Percentiles rank a stretch among this genome's conserved stretches.
Evolutionary conservation across 2,797 vertebrate species (phyloP).

Genomic region (Mastacembelus armatus): DNA sequence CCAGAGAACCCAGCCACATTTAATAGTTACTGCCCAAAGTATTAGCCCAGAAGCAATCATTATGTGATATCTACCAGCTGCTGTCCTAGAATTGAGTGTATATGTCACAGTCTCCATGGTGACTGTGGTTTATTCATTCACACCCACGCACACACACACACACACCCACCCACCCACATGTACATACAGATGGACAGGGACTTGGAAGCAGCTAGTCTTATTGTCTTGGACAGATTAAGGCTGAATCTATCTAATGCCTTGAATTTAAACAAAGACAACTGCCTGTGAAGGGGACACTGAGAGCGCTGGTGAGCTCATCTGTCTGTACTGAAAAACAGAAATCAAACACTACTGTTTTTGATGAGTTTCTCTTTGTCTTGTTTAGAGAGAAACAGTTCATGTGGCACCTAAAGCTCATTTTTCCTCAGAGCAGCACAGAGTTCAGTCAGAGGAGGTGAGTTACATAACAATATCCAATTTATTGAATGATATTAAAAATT

Average conservation of each 20-base stretch:
- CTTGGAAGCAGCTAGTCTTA: constrained; percentile 56
- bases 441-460: constrained; percentile 90
- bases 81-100: constrained; percentile 65
- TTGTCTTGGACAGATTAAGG: constrained; percentile 59
- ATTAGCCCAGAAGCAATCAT: constrained; percentile 64
- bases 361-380: constrained; percentile 50
- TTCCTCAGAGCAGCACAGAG: constrained; percentile 90
- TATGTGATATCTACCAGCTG: constrained; percentile 71
- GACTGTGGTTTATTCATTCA: constrained; percentile 51
- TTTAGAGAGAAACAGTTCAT: constrained; percentile 88
- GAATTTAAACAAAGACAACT: constrained; percentile 60
- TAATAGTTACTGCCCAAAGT: constrained; percentile 67
- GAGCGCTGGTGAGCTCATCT: constrained; percentile 38
- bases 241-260: constrained; percentile 50
- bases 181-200: constrained; percentile 62
- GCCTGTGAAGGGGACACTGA: constrained; percentile 37
- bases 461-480: not conserved
- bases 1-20: constrained; percentile 68
- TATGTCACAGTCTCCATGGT: constrained; percentile 69
- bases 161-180: constrained; percentile 31
- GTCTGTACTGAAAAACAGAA: constrained; percentile 22
- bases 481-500: constrained; percentile 6
- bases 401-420: constrained; percentile 94
- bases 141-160: constrained; percentile 24
- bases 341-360: constrained; percentile 16